Evolutionary conservation across 2,113 vertebrate species (phyloP).

Genomic region (Lutjanus erythropterus): DNA sequence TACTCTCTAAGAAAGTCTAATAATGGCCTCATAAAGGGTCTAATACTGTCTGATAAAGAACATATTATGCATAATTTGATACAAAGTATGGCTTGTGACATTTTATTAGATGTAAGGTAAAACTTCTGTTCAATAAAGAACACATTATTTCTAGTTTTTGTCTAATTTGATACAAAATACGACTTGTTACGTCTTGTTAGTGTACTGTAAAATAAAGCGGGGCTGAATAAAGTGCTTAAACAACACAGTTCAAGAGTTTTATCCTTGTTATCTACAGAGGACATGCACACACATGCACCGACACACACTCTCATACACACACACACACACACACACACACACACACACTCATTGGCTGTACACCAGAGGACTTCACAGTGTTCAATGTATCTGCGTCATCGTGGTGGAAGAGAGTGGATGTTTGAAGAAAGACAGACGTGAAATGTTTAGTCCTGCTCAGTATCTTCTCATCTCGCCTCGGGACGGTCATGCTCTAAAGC

Average conservation of each 20-base stretch:
- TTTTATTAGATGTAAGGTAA: no score
- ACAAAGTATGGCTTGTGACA: no score
- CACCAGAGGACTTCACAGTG: slow-evolving; percentile 47
- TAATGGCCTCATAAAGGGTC: no score
- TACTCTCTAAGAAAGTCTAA: no score
- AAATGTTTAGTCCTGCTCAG: slow-evolving; percentile 63
- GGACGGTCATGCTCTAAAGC: slow-evolving; percentile 1
- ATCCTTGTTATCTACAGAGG: slow-evolving; percentile 18
- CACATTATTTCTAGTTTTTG: no score
- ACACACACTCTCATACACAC: neutral
- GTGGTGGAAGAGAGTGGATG: slow-evolving; percentile 51
- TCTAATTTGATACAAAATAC: no score
- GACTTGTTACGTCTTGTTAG: no score
- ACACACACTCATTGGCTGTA: slow-evolving; percentile 39
- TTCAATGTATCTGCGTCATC: slow-evolving; percentile 65
- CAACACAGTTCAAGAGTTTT: slow-evolving; percentile 14
- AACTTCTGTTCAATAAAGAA: no score
- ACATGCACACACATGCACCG: slow-evolving; percentile 13
- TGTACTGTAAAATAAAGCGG: no score
- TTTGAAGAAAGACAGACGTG: slow-evolving; percentile 64
- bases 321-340: neutral
- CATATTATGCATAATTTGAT: no score
- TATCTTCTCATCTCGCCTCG: slow-evolving; percentile 39
- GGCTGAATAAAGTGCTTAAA: slow-evolving; percentile 16
- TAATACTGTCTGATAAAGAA: no score